Evolutionary conservation across 1,140 invertebrate genomes (phyloP).

Genomic region (Dendroctonus valens): DNA sequence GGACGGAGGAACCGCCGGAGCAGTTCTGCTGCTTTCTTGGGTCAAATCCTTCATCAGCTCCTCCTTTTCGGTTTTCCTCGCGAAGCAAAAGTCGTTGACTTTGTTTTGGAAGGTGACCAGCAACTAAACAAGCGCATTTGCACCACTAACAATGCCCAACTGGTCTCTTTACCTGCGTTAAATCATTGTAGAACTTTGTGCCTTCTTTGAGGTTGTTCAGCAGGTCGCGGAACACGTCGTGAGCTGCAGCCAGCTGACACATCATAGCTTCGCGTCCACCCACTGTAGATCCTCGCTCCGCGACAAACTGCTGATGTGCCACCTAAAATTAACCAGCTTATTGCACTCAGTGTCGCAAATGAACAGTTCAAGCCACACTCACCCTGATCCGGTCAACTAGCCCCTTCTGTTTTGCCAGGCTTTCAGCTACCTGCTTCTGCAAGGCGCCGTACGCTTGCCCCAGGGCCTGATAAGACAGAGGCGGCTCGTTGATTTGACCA

Average conservation of each 20-base stretch:
- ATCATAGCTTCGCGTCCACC: slow-evolving; percentile 75
- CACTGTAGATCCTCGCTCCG: slow-evolving; percentile 67
- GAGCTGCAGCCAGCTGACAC: slow-evolving; percentile 82
- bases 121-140: slow-evolving; percentile 59
- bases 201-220: slow-evolving; percentile 90
- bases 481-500: slow-evolving; percentile 84
- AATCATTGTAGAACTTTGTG: slow-evolving; percentile 97
- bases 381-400: slow-evolving; percentile 78
- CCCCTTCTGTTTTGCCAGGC: slow-evolving; percentile 73
- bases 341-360: neutral
- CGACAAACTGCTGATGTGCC: slow-evolving; percentile 71
- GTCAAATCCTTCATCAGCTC: slow-evolving; percentile 91
- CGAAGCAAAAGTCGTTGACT: slow-evolving; percentile 97
- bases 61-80: slow-evolving; percentile 98
- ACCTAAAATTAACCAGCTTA: slow-evolving; percentile 50
- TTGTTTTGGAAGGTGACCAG: slow-evolving; percentile 96
- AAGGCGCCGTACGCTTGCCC: slow-evolving; percentile 78
- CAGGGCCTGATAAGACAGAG: slow-evolving; percentile 73
- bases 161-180: slow-evolving; percentile 68
- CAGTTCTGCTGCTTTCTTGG: slow-evolving; percentile 66
- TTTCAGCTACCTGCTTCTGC: slow-evolving; percentile 77
- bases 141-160: slow-evolving; percentile 2
- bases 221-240: slow-evolving; percentile 90
- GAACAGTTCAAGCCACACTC: slow-evolving; percentile 25
- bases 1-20: slow-evolving; percentile 55